phyloP scores from a whole-genome alignment of 1,140 invertebrate genomes.

The Eulimnadia texana region DNA sequence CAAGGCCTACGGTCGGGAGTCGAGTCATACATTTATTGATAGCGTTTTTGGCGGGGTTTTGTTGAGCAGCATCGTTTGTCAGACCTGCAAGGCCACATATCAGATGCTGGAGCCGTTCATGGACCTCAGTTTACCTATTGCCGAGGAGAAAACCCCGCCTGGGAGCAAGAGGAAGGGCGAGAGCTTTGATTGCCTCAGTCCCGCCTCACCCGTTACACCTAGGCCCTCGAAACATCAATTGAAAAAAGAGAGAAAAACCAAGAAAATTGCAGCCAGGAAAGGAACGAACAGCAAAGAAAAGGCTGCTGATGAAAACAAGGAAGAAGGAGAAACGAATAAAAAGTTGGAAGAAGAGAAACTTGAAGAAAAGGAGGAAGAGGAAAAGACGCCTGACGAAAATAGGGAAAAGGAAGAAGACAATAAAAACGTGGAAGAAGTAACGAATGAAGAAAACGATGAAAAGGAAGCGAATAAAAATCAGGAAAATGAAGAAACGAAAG shows the following conservation, averaged over 20 bases:
- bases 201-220: not conserved
- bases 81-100: constrained; percentile 71
- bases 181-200: constrained; percentile 21
- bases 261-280: not conserved
- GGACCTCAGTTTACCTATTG: constrained; percentile 82
- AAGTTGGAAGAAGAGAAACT: constrained; percentile 10
- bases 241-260: constrained; percentile 46
- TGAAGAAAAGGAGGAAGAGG: constrained; percentile 7
- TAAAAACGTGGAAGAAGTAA: not conserved
- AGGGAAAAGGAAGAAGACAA: constrained; percentile 11
- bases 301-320: constrained; percentile 13
- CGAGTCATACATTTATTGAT: constrained; percentile 65
- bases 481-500: constrained; percentile 37
- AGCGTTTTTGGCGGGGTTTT: constrained; percentile 75
- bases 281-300: constrained; percentile 10
- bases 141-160: constrained; percentile 35
- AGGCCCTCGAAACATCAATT: constrained; percentile 46
- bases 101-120: constrained; percentile 81
- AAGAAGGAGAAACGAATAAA: constrained; percentile 11
- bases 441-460: not conserved
- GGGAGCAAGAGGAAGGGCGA: constrained; percentile 24
- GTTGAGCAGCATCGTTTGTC: constrained; percentile 75
- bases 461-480: constrained; percentile 20
- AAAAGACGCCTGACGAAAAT: constrained; percentile 3
- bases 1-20: constrained; percentile 60